These are phyloP conservation scores for Eidolon helvum DNA, from an alignment of 2,113 vertebrate species.

Conservation along the genomic window DNA sequence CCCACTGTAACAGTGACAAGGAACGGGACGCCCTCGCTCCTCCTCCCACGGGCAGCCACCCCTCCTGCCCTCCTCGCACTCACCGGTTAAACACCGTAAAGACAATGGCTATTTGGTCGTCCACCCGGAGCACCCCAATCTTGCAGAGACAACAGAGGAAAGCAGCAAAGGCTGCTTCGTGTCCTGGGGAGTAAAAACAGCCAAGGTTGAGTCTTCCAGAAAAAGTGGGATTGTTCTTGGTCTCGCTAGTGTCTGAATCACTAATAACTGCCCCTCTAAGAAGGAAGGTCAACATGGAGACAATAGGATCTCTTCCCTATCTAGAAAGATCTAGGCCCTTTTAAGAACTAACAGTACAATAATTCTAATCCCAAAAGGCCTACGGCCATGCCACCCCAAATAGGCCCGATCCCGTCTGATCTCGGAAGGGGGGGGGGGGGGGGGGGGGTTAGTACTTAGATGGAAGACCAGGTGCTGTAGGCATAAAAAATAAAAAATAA, in stretches of 20 bases:
- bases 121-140: constrained; percentile 90
- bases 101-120: constrained; percentile 95
- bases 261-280: neutral
- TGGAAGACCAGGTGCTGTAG: no score
- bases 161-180: constrained; percentile 96
- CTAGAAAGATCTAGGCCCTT: neutral
- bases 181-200: constrained; percentile 84
- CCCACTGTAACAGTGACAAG: neutral
- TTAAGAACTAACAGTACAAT: neutral
- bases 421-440: no score
- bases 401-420: no score
- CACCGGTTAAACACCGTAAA: constrained; percentile 96
- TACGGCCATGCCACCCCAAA: no score
- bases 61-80: constrained; percentile 43
- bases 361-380: neutral
- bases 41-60: accelerated
- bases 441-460: no score
- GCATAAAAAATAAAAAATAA: no score
- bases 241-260: neutral
- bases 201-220: neutral
- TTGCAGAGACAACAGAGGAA: constrained; percentile 99
- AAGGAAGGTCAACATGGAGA: neutral
- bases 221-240: neutral
- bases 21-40: neutral
- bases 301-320: neutral